These are phyloP conservation scores for Maniola jurtina DNA, from an alignment of 1,140 invertebrate genomes.

Conservation along the genomic window DNA sequence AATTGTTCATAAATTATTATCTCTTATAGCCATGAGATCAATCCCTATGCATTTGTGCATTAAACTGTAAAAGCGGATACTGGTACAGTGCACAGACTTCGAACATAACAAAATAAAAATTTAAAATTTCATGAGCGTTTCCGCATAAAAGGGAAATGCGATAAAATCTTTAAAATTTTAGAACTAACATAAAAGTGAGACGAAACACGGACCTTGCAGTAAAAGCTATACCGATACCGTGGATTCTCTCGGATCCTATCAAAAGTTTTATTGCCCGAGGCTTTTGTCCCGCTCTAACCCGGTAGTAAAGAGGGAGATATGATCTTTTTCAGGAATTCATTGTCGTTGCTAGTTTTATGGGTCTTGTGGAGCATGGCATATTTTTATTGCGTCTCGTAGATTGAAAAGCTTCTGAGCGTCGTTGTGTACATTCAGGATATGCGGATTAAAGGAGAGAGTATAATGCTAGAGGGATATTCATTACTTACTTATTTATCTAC, in stretches of 20 bases:
- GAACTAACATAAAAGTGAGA: slow-evolving; percentile 59
- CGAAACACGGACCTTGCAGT: slow-evolving; percentile 57
- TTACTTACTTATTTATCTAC: no score
- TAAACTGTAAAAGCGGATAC: neutral
- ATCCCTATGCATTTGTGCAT: no score
- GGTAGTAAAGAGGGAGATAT: slow-evolving; percentile 59
- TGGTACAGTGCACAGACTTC: neutral
- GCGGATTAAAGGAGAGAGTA: slow-evolving; percentile 12
- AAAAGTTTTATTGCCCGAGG: slow-evolving; percentile 65
- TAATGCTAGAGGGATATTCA: neutral
- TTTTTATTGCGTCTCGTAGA: slow-evolving; percentile 72
- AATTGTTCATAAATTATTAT: no score
- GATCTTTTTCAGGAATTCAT: slow-evolving; percentile 75
- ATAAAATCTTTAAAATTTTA: slow-evolving; percentile 62
- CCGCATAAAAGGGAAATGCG: slow-evolving; percentile 40
- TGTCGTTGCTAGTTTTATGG: slow-evolving; percentile 72
- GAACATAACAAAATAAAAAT: slow-evolving; percentile 14
- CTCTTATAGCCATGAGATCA: no score
- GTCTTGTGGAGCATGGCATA: slow-evolving; percentile 60
- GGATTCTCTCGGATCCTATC: slow-evolving; percentile 68
- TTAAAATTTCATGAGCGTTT: slow-evolving; percentile 22
- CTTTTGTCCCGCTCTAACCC: slow-evolving; percentile 58
- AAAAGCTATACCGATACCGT: slow-evolving; percentile 67
- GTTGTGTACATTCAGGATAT: slow-evolving; percentile 22
- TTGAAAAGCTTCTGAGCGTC: slow-evolving; percentile 56